Evolutionary conservation across 2,888 invertebrate species (phyloP).

Genomic region (Conops quadrifasciatus): DNA sequence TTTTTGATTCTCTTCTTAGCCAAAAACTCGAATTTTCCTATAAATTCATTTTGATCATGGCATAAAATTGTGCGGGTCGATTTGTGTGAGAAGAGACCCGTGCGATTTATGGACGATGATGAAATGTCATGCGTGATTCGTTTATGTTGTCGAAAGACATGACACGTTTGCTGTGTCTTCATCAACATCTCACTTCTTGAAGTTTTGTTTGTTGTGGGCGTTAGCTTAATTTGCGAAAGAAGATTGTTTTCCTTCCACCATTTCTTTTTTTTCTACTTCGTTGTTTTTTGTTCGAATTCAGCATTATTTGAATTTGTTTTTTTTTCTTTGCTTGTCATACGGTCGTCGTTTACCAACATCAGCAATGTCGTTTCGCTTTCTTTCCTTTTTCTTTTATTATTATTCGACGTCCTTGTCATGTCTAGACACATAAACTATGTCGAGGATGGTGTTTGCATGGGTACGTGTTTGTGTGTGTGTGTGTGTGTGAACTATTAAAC

Average conservation of each 20-base stretch:
- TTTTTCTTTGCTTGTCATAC: no score
- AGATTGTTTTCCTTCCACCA: constrained; percentile 31
- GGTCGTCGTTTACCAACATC: no score
- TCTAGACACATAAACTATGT: constrained; percentile 42
- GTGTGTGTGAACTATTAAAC: constrained; percentile 4
- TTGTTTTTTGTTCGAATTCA: background rate
- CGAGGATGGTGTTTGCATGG: background rate
- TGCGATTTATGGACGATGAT: no score
- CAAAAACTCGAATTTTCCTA: no score
- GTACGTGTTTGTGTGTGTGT: background rate
- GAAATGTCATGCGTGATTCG: no score
- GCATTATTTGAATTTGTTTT: background rate
- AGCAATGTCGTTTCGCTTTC: background rate
- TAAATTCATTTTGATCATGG: no score
- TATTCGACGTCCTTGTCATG: constrained; percentile 33
- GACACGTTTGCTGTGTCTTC: no score
- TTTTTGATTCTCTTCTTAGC: no score
- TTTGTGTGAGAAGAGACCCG: no score
- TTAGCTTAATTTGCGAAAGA: constrained; percentile 51
- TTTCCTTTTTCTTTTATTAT: constrained; percentile 35
- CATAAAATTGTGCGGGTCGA: no score
- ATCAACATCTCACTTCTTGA: background rate
- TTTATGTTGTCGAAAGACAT: no score
- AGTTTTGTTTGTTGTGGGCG: constrained; percentile 42
- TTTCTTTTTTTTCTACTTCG: background rate